Evolutionary conservation across 2,797 vertebrate genomes (phyloP).

Genomic region (Mus minutoides): DNA sequence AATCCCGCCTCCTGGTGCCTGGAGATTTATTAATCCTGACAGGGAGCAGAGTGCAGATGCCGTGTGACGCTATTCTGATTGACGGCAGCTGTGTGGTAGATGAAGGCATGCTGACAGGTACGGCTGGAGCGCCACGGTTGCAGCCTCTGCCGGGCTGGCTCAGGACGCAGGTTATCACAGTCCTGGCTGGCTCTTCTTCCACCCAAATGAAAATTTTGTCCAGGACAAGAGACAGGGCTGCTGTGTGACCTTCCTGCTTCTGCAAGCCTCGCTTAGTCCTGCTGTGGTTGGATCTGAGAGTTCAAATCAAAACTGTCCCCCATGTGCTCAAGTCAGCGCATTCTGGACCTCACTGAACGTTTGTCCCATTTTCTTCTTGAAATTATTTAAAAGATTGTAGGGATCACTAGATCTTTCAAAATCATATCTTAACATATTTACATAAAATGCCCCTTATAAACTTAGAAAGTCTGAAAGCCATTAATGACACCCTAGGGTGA

Average conservation of each 20-base stretch:
- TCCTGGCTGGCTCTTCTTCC: not conserved
- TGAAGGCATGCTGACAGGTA: slow-evolving; percentile 91
- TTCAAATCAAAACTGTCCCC: slow-evolving; percentile 16
- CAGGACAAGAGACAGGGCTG: not conserved
- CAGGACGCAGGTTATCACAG: fast-evolving
- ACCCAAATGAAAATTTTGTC: not conserved
- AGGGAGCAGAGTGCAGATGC: slow-evolving; percentile 83
- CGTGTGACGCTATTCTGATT: slow-evolving; percentile 88
- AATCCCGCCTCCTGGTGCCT: slow-evolving; percentile 87
- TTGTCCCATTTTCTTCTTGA: slow-evolving; percentile 5
- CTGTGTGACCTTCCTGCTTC: not conserved
- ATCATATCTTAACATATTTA: not conserved
- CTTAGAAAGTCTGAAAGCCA: not conserved
- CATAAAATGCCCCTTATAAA: not conserved
- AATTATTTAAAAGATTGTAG: not conserved
- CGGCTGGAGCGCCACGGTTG: not conserved
- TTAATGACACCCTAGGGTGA: not conserved
- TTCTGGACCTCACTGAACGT: not conserved
- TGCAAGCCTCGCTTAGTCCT: not conserved
- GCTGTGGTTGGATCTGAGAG: not conserved
- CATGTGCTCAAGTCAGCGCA: not conserved
- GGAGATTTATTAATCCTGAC: slow-evolving; percentile 87
- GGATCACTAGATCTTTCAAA: not conserved
- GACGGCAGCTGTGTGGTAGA: slow-evolving; percentile 87
- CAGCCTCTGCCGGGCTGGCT: not conserved